phyloP scores from a whole-genome alignment of 2,113 vertebrate genomes.

The Grammomys dolichurus region DNA sequence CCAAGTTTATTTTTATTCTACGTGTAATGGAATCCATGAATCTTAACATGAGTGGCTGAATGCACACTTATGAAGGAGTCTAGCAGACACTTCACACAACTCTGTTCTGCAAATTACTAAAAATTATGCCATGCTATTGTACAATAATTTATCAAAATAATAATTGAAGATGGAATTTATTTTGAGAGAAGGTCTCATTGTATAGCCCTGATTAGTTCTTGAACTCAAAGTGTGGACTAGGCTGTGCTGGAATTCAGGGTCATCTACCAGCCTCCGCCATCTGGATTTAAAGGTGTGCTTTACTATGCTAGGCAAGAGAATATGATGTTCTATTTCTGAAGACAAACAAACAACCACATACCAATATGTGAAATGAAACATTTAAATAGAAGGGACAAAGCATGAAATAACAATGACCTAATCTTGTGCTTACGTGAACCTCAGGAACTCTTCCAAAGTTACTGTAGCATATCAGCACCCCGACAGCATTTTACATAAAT shows the following conservation, averaged over 20 bases:
- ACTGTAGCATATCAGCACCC: background rate
- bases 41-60: background rate
- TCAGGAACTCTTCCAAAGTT: background rate
- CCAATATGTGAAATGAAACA: background rate
- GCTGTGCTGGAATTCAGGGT: background rate
- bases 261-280: background rate
- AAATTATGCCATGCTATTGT: slow-evolving; percentile 20
- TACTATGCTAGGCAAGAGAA: background rate
- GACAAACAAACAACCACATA: background rate
- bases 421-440: background rate
- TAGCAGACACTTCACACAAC: background rate
- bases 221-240: no score
- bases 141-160: background rate
- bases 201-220: background rate
- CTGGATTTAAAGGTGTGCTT: background rate
- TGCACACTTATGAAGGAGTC: background rate
- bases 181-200: background rate
- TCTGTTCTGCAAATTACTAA: slow-evolving; percentile 9
- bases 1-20: slow-evolving; percentile 15
- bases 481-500: background rate
- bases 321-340: background rate
- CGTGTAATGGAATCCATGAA: slow-evolving; percentile 3
- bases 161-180: background rate
- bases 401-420: background rate
- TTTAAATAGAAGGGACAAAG: background rate